These are phyloP conservation scores for Melieria picta DNA, from an alignment of 2,888 invertebrate species.

Conservation along the genomic window DNA sequence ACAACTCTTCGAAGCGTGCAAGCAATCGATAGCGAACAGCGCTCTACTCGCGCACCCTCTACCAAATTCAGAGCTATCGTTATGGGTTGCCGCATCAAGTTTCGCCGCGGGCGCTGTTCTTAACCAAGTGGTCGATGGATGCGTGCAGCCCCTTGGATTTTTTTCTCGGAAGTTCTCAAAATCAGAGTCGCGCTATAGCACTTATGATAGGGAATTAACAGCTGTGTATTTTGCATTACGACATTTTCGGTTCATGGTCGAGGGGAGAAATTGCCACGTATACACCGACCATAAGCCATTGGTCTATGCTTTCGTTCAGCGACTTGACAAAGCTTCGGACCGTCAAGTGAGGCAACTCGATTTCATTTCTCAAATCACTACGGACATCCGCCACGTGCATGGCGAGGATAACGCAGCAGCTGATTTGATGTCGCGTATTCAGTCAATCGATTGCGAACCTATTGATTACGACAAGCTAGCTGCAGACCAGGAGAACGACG, in stretches of 20 bases:
- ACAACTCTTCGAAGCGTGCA: neutral
- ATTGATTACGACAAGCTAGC: constrained; percentile 36
- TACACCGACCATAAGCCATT: constrained; percentile 46
- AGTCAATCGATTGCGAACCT: constrained; percentile 14
- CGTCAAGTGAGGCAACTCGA: constrained; percentile 37
- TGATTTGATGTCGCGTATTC: constrained; percentile 43
- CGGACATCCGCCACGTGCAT: constrained; percentile 39
- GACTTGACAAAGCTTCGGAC: constrained; percentile 44
- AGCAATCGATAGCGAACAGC: neutral
- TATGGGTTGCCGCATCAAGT: constrained; percentile 54
- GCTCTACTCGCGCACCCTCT: constrained; percentile 3
- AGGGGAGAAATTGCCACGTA: constrained; percentile 41
- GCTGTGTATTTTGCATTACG: constrained; percentile 59
- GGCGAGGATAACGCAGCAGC: constrained; percentile 38
- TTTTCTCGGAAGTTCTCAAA: constrained; percentile 56
- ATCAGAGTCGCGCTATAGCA: constrained; percentile 55
- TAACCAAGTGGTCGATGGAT: constrained; percentile 50
- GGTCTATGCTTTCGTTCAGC: constrained; percentile 52
- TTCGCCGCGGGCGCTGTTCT: constrained; percentile 59
- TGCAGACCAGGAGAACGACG: constrained; percentile 31
- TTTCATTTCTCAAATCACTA: constrained; percentile 39
- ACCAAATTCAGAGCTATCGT: constrained; percentile 16
- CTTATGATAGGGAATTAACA: constrained; percentile 61
- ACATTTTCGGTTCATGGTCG: constrained; percentile 46
- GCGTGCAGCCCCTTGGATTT: constrained; percentile 59